phyloP scores from a whole-genome alignment of 1,140 invertebrate genomes.

The Bathynomus jamesi region DNA sequence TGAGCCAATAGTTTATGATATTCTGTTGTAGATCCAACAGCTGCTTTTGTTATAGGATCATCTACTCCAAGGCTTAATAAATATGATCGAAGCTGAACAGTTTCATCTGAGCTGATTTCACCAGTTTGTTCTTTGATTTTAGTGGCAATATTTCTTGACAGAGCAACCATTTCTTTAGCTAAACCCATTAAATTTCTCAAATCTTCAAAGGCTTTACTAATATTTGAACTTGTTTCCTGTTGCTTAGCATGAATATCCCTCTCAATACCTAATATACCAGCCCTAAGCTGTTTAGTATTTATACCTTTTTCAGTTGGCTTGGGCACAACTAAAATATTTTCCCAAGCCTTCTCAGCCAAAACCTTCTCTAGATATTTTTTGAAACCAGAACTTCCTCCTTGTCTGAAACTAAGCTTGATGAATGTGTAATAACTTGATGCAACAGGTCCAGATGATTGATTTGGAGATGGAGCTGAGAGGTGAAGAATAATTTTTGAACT shows the following conservation, averaged over 20 bases:
- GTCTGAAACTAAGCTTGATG: conserved; percentile 82
- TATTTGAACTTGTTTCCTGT: conserved; percentile 80
- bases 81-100: conserved; percentile 89
- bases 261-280: conserved; percentile 93
- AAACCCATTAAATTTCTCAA: conserved; percentile 85
- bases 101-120: conserved; percentile 95
- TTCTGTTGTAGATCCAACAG: conserved; percentile 70
- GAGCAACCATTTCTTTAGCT: conserved; percentile 92
- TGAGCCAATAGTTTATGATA: conserved; percentile 80
- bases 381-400: conserved; percentile 67
- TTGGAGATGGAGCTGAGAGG: conserved; percentile 55
- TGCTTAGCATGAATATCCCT: conserved; percentile 81
- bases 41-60: conserved; percentile 65
- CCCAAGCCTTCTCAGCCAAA: conserved; percentile 46
- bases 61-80: conserved; percentile 92
- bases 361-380: conserved; percentile 43
- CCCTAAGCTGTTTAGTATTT: neutral
- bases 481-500: conserved; percentile 76
- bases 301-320: conserved; percentile 23
- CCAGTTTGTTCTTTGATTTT: conserved; percentile 93
- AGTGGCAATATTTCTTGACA: conserved; percentile 84
- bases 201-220: conserved; percentile 90
- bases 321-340: conserved; percentile 41
- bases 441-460: conserved; percentile 64
- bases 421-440: conserved; percentile 60